Percentiles rank a stretch among this genome's conserved stretches.
These are phyloP conservation scores for Danio tinwini DNA, from an alignment of 2,797 vertebrate genomes.

Conservation along the genomic window DNA sequence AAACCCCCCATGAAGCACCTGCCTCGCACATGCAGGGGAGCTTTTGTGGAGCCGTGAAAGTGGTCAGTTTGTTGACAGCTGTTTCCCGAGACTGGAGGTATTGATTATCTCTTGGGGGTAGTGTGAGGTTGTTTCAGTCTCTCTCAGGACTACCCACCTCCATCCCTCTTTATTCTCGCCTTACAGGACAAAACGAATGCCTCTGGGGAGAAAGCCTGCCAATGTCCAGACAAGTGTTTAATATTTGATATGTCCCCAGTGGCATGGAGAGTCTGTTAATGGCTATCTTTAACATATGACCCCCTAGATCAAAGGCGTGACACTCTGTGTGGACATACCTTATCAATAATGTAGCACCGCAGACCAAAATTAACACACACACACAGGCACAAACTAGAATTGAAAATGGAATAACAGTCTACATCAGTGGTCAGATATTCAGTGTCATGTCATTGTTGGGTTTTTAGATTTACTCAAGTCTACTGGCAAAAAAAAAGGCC, in stretches of 20 bases:
- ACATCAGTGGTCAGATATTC: not conserved
- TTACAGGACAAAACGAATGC: constrained; percentile 13
- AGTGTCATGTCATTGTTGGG: constrained; percentile 1
- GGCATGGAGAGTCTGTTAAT: constrained; percentile 54
- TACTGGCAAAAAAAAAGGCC: not conserved
- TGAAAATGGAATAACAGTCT: not conserved
- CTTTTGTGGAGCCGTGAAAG: constrained; percentile 52
- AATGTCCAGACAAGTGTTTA: constrained; percentile 48
- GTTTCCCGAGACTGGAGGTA: constrained; percentile 54
- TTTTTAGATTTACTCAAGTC: not conserved
- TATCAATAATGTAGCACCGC: constrained; percentile 47
- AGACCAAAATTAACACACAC: constrained; percentile 28
- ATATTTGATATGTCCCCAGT: constrained; percentile 58
- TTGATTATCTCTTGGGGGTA: constrained; percentile 55
- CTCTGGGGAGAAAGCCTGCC: constrained; percentile 29
- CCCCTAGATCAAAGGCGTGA: constrained; percentile 47
- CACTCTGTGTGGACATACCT: constrained; percentile 41
- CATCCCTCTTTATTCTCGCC: constrained; percentile 16
- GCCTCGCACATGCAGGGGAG: constrained; percentile 27
- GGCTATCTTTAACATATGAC: constrained; percentile 55
- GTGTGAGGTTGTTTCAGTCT: constrained; percentile 11
- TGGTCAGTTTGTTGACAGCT: constrained; percentile 62
- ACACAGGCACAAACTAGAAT: constrained; percentile 21
- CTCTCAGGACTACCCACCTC: constrained; percentile 35
- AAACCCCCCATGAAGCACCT: constrained; percentile 44